These are phyloP conservation scores for Malurus melanocephalus DNA, from an alignment of 2,113 vertebrate species.

Conservation along the genomic window DNA sequence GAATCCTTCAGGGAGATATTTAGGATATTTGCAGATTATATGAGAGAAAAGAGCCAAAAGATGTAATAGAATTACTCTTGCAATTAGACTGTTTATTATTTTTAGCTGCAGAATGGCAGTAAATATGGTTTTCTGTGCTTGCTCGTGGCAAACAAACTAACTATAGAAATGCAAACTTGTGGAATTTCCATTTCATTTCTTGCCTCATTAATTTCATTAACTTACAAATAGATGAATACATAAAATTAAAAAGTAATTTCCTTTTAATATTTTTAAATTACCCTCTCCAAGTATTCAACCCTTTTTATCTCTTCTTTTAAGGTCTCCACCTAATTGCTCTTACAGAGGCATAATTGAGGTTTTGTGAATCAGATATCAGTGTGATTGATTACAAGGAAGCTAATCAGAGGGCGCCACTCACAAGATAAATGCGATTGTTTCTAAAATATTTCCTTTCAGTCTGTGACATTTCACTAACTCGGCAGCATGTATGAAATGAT, in stretches of 20 bases:
- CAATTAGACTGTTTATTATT: slow-evolving; percentile 46
- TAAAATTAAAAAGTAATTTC: slow-evolving; percentile 74
- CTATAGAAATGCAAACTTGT: slow-evolving; percentile 62
- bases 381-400: slow-evolving; percentile 28
- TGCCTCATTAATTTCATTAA: slow-evolving; percentile 79
- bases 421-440: slow-evolving; percentile 19
- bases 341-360: slow-evolving; percentile 55
- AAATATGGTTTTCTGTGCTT: slow-evolving; percentile 45
- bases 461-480: not conserved
- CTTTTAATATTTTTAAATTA: slow-evolving; percentile 68
- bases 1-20: not conserved
- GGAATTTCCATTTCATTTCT: slow-evolving; percentile 75
- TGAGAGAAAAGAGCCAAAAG: not conserved
- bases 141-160: slow-evolving; percentile 40
- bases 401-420: slow-evolving; percentile 20
- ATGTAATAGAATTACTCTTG: slow-evolving; percentile 8
- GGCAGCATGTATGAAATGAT: not conserved
- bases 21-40: not conserved
- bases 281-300: slow-evolving; percentile 59
- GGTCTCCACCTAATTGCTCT: slow-evolving; percentile 55
- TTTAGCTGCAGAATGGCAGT: slow-evolving; percentile 38
- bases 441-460: slow-evolving; percentile 10
- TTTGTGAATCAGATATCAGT: slow-evolving; percentile 45
- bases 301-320: slow-evolving; percentile 67
- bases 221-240: slow-evolving; percentile 75